Evolutionary conservation across 2,888 invertebrate species (phyloP), one percentile per base, ranked within the genome.

Genomic region (Epirrhoe alternata): DNA sequence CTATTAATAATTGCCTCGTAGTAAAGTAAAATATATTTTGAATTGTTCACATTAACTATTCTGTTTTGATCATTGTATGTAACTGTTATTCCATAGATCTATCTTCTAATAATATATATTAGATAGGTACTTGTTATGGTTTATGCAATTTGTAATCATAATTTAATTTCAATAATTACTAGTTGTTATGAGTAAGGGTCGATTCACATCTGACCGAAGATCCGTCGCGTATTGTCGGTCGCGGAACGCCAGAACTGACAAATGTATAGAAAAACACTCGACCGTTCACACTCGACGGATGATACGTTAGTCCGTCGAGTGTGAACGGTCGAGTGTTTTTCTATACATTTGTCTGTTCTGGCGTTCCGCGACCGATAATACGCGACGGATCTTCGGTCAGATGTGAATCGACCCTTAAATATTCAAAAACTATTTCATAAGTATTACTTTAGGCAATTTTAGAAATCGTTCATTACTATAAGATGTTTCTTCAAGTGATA

Each of bases 401-500:
- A n/a, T n/a, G n/a, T n/a, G n/a, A n/a, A n/a, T n/a, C n/a, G n/a
- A n/a, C n/a, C n/a, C n/a, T n/a, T n/a, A n/a, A 58, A 33, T 33
- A 33, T 33, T 57, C 16, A 38, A 38, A 42, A 50, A 5, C 14
- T 56, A 50, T 50, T 58, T 24, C 33, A 8, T 56, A 56, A 42
- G 50, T 50, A 47, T 3, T 35, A 51, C 51, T 38, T 10, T 51
- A 53, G 35, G 12, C 42, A 45, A 31, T 33, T 64, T 49, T 64
- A 52, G 57, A 55, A 56, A 31, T 63, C 35, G 42, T 66, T 70
- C 56, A 72, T 59, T 69, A 71, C 59, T 70, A 42, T 53, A 52
- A 56, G 62, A 60, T 52, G 60, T 66, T 59, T 59, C 52, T 49
- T 59, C 24, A 66, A 68, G 72, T 77, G 76, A 76, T 78, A 79